phyloP scores from a whole-genome alignment of 2,888 invertebrate genomes.

The Leptinotarsa peninsularis region DNA sequence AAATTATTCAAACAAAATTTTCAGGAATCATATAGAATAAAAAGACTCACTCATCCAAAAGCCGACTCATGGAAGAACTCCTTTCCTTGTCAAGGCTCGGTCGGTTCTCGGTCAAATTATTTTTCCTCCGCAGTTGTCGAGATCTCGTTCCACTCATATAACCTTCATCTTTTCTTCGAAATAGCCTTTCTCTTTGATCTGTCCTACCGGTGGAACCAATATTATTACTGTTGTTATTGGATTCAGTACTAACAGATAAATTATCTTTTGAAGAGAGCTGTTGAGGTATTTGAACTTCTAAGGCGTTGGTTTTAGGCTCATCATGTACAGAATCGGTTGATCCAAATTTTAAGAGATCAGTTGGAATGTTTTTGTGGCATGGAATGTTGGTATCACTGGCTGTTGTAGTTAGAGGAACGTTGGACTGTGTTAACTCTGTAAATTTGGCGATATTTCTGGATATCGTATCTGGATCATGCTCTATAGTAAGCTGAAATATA shows the following conservation, averaged over 20 bases:
- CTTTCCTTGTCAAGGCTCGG: slow-evolving; percentile 77
- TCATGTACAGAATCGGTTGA: slow-evolving; percentile 56
- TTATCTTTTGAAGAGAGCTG: slow-evolving; percentile 21
- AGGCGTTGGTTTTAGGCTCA: slow-evolving; percentile 38
- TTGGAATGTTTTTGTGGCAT: slow-evolving; percentile 50
- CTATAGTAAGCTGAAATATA: slow-evolving; percentile 81
- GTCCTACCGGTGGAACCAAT: slow-evolving; percentile 27
- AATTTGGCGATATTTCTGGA: slow-evolving; percentile 66
- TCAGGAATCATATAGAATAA: not conserved
- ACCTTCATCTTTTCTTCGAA: slow-evolving; percentile 72
- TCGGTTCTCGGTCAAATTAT: slow-evolving; percentile 63
- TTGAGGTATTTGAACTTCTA: slow-evolving; percentile 22
- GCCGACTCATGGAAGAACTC: slow-evolving; percentile 87
- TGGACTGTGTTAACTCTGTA: slow-evolving; percentile 44
- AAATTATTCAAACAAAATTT: not conserved
- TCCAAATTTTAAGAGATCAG: slow-evolving; percentile 53
- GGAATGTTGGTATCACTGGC: slow-evolving; percentile 66
- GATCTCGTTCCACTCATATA: slow-evolving; percentile 74
- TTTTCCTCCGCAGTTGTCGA: slow-evolving; percentile 71
- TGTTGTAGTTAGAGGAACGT: slow-evolving; percentile 64
- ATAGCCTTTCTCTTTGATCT: slow-evolving; percentile 67
- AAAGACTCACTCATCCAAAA: slow-evolving; percentile 77
- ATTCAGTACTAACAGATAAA: slow-evolving; percentile 3
- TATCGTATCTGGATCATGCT: slow-evolving; percentile 86
- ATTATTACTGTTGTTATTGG: slow-evolving; percentile 13